Base-by-base conservation (phyloP, 2,888 invertebrate genomes). In the Dimorphilus gyrociliatus region DNA sequence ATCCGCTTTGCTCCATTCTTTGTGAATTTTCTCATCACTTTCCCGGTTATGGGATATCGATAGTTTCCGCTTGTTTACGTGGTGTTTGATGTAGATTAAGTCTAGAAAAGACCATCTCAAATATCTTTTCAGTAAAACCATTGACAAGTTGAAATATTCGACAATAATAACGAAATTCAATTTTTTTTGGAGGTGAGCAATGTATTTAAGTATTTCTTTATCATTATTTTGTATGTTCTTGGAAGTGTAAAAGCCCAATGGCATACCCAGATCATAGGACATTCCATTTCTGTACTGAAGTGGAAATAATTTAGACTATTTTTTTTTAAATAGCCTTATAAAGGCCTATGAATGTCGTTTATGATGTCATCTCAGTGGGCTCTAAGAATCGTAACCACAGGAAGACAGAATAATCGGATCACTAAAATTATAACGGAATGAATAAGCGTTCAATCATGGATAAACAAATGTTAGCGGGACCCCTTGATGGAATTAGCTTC, bases 31-130 rank as follows among this genome's bases (percentile, higher is more conserved):
- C 12, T 36, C 30, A 4, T 32, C 28, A 1, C 36, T 39, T 19
- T 36, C 29, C 7, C 37, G 5, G 19, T 33, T 30, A 4, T 12
- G n/a, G 12, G 21, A 12, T 34, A 33, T 2, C 30, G 29, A 19
- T 48, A 44, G 1, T 36, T 35, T 4, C 36, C 41, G 3, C n/a
- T n/a, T n/a, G n/a, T n/a, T n/a, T n/a, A 39, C 34, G 33, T 51
- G 52, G n/a, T 41, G 37, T n/a, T 35, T 40, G 23, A 43, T 36
- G 35, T 48, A 53, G 1, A 60, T 19, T 12, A 60, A 52, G 34
- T 61, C 60, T 28, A 50, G 46, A 1, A 49, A 42, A 4, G 33
- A 39, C 61, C 61, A 61, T 35, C 57, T 56, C 49, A 60, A 48
- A 10, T 43, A 25, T 13, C 55, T 39, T 29, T 47, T 48, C 17